phyloP scores from a whole-genome alignment of 2,113 vertebrate species.

The Falcunculus frontatus region DNA sequence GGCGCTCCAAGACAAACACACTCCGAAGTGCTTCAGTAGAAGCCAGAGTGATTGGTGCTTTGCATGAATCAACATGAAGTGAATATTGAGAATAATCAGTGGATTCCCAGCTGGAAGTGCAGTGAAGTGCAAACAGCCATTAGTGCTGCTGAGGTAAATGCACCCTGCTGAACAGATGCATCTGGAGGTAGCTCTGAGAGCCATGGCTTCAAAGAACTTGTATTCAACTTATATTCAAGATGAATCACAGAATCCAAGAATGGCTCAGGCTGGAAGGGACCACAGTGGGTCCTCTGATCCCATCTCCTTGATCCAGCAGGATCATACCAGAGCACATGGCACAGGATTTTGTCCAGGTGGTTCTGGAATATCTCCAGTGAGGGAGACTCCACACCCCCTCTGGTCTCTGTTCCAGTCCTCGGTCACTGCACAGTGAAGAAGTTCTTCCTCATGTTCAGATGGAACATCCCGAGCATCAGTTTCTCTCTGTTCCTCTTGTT shows the following conservation, averaged over 20 bases:
- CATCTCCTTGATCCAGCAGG: neutral
- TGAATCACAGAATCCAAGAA: neutral
- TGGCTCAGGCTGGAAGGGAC: neutral
- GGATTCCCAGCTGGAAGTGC: neutral
- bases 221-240: neutral
- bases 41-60: neutral
- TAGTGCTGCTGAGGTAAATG: neutral
- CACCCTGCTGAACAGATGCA: neutral
- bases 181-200: neutral
- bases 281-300: neutral
- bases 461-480: neutral
- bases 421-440: neutral
- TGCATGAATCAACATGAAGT: neutral
- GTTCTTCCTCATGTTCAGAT: neutral
- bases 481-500: neutral
- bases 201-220: neutral
- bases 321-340: neutral
- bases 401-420: neutral
- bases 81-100: conserved; percentile 13
- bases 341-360: neutral
- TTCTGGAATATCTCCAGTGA: neutral
- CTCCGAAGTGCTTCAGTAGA: neutral
- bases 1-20: neutral
- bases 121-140: neutral
- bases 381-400: neutral